Base-by-base conservation (phyloP, 2,888 invertebrate genomes). In the Furcula furcula region DNA sequence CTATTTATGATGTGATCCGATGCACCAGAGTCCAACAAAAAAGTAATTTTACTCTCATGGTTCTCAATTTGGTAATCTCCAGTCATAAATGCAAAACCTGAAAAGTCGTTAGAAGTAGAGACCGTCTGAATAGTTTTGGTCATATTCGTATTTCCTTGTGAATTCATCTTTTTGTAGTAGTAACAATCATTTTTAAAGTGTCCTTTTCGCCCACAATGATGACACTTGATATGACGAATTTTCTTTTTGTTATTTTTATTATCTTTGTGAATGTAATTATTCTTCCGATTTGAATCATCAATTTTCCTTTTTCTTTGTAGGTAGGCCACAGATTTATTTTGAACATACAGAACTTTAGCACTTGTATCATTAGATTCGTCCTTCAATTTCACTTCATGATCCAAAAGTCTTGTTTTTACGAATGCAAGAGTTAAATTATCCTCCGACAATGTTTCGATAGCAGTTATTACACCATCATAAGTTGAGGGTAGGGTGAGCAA, bases 381-480 rank as follows among this genome's bases (percentile, higher is more conserved):
- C n/a, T 28, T 36, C 7, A 36, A 7, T 16, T 36, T 36, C 3
- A 36, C 31, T 15, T 36, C 36, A 20, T 36, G 36, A 5, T 32
- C 36, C 16, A 37, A n/a, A 2, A 31, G 31, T 6, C 32, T 19
- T 46, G 52, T 29, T 37, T 52, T 11, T 38, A 30, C 70, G 48
- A 72, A 72, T 7, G 48, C 57, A 10, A 75, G 37, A 0, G 59
- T 74, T 31, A 74, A 41, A 38, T 55, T 45, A 33, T 57, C 65
- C 34, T 70, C 64, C 0, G 58, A 40, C 14, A 75, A 43, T 1
- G 67, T 72, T 47, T 74, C 68, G 0, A 76, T 51, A 0, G 76
- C 74, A 6, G 73, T 73, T n/a, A 71, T 54, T 2, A 75, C 54
- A 3, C 65, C 66, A 35, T 74, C 63, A 43, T 74, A 73, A 11